Conservation (phyloP, 64 coral and sea anemone species). For the Exaiptasia diaphana region DNA sequence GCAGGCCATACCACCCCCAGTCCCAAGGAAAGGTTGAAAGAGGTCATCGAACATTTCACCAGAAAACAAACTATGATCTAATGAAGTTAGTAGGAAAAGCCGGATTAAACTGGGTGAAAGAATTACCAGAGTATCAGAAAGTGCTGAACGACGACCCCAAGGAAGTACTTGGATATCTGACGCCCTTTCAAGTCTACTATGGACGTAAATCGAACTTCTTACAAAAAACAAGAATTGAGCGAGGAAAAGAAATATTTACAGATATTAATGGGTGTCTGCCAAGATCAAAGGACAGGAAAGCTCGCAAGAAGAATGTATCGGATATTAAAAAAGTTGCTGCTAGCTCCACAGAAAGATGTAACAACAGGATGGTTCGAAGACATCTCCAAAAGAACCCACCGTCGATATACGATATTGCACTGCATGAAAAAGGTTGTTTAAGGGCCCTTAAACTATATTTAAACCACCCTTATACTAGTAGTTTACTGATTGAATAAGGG, state of each 20-base stretch:
- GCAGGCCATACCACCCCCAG: slow-evolving; percentile 37
- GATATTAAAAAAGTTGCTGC: background rate
- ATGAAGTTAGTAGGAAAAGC: slow-evolving; percentile 1
- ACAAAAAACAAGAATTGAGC: background rate
- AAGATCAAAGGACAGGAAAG: background rate
- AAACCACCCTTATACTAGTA: no score
- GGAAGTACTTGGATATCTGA: slow-evolving; percentile 41
- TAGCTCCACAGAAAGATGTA: background rate
- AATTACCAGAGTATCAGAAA: background rate
- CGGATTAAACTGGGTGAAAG: slow-evolving; percentile 22
- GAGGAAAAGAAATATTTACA: no score
- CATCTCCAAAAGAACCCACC: background rate
- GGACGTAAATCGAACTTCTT: background rate
- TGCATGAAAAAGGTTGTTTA: no score
- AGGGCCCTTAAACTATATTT: no score
- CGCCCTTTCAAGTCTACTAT: no score
- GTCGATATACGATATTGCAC: no score
- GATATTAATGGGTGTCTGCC: background rate
- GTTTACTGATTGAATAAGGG: no score
- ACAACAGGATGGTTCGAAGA: background rate
- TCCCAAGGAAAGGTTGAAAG: slow-evolving; percentile 36
- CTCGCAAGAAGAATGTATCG: background rate
- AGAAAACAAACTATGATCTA: slow-evolving; percentile 18
- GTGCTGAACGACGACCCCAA: background rate
- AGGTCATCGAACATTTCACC: slow-evolving; percentile 8